These are phyloP conservation scores for Dinomys branickii DNA, from an alignment of 2,113 vertebrate genomes.

Conservation along the genomic window DNA sequence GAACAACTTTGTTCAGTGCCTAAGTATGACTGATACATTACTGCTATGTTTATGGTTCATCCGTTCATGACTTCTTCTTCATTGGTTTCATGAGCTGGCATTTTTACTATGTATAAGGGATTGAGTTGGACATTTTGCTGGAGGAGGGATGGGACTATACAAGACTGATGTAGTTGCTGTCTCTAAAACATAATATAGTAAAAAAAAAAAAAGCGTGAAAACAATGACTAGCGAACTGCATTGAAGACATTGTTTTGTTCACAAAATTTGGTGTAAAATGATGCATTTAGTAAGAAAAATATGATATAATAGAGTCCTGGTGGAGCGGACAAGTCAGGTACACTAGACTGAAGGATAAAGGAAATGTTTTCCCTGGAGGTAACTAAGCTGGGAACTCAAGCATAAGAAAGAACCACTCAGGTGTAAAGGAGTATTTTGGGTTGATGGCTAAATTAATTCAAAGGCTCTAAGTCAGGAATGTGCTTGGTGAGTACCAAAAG, in stretches of 20 bases:
- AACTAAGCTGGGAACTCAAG: neutral
- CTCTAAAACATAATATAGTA: neutral
- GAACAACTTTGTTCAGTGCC: neutral
- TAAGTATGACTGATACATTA: neutral
- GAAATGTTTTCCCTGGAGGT: neutral
- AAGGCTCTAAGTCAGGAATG: neutral
- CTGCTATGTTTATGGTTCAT: neutral
- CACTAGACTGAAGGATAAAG: neutral
- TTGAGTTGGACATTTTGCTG: neutral
- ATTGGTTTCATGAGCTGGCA: neutral
- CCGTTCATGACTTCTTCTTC: neutral
- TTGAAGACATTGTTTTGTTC: neutral
- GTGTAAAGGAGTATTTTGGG: neutral
- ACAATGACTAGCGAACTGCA: neutral
- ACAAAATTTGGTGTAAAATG: neutral
- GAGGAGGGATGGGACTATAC: neutral
- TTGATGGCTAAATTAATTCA: neutral
- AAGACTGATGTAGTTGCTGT: neutral
- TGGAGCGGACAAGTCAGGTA: neutral
- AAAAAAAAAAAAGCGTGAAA: neutral
- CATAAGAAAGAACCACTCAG: neutral
- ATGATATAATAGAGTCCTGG: neutral
- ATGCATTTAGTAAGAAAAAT: neutral
- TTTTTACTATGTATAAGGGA: neutral
- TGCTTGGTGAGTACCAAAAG: neutral